Evolutionary conservation across 2,113 vertebrate genomes (phyloP).

Genomic region (Lycaon pictus): DNA sequence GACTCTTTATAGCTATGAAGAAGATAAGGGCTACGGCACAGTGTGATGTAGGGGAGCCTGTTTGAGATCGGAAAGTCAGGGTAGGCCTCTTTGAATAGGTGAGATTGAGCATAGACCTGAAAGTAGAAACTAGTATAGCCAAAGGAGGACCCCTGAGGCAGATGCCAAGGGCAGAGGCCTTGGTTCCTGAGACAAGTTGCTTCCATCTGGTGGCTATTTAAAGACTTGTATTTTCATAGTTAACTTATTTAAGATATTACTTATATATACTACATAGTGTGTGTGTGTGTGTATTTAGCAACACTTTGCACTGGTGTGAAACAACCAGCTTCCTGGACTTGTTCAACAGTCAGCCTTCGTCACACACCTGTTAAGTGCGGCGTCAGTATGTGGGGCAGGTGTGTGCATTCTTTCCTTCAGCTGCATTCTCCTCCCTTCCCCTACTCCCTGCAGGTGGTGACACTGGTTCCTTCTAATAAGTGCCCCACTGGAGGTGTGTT

Average conservation of each 20-base stretch:
- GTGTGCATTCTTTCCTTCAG: fast-evolving
- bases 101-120: fast-evolving
- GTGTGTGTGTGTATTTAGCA: background rate
- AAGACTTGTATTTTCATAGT: background rate
- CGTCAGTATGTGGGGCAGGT: fast-evolving
- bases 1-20: background rate
- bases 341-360: background rate
- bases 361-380: fast-evolving
- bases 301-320: background rate
- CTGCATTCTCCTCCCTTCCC: no score
- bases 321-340: background rate
- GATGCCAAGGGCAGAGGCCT: fast-evolving
- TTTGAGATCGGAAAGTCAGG: fast-evolving
- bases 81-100: background rate
- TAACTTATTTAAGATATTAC: background rate
- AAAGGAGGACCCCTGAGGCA: background rate
- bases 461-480: fast-evolving
- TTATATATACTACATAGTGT: fast-evolving
- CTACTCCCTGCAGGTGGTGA: no score
- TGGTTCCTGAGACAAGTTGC: background rate
- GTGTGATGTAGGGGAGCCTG: fast-evolving
- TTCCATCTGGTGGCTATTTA: background rate
- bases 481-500: fast-evolving
- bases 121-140: fast-evolving
- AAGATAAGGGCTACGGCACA: background rate